Percentiles rank a stretch among this genome's conserved stretches.
Conservation (phyloP, 1,140 invertebrate genomes). For the Campoletis sonorensis region DNA sequence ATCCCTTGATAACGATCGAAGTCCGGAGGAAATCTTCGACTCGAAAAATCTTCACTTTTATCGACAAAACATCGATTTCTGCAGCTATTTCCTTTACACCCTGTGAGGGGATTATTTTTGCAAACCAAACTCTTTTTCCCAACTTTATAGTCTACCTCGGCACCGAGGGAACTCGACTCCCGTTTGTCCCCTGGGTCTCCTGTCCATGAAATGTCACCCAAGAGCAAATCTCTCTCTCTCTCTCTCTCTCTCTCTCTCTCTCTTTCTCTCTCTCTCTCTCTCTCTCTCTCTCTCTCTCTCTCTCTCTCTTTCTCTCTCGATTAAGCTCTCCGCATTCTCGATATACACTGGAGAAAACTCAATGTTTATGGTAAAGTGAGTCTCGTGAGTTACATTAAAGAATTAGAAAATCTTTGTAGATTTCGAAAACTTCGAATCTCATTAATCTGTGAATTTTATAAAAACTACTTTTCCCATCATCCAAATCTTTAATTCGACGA, state of each 20-base stretch:
- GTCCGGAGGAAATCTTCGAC: no score
- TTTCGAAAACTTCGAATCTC: no score
- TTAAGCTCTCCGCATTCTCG: background rate
- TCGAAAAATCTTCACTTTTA: no score
- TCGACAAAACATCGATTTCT: no score
- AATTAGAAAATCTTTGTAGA: no score
- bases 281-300: background rate
- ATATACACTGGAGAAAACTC: background rate
- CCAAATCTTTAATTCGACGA: no score
- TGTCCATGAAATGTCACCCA: constrained; percentile 41
- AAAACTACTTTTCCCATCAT: no score
- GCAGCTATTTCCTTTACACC: no score
- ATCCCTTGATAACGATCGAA: no score
- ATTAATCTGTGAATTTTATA: no score
- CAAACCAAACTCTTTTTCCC: constrained; percentile 15
- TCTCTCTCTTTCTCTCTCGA: background rate
- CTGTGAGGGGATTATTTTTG: background rate
- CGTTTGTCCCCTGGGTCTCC: constrained; percentile 32
- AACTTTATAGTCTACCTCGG: constrained; percentile 40
- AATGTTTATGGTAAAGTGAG: background rate
- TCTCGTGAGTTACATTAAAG: no score
- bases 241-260: background rate
- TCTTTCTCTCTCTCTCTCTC: background rate
- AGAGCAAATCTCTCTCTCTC: background rate
- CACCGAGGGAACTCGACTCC: background rate